Percentiles rank a stretch among this genome's conserved stretches.
phyloP scores from a whole-genome alignment of 2,797 vertebrate species.

The Natrix natrix region DNA sequence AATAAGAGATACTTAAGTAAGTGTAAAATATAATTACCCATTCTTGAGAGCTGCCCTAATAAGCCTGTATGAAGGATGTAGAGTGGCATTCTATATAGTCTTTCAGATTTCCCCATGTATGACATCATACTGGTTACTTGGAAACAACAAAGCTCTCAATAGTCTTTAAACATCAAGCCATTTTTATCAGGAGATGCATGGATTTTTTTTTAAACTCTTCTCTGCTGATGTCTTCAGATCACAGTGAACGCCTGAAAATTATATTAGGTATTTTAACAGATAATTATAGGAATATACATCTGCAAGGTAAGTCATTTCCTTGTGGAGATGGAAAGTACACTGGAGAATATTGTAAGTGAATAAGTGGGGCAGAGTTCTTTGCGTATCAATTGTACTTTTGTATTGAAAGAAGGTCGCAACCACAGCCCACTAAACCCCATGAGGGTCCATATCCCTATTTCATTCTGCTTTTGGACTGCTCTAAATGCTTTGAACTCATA shows the following conservation, averaged over 20 bases:
- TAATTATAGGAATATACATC: constrained; percentile 14
- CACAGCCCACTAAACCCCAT: background rate
- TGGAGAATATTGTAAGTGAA: background rate
- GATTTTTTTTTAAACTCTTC: constrained; percentile 11
- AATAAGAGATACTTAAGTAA: background rate
- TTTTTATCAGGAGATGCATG: constrained; percentile 3
- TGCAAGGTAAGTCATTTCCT: constrained; percentile 33
- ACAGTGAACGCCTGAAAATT: constrained; percentile 2
- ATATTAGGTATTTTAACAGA: constrained; percentile 32
- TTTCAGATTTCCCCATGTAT: constrained; percentile 18
- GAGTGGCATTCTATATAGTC: background rate
- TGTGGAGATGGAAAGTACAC: background rate
- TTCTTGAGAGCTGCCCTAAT: background rate
- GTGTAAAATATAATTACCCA: background rate
- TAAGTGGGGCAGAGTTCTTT: background rate
- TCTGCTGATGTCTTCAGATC: background rate
- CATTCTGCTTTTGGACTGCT: background rate
- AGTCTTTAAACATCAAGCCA: background rate
- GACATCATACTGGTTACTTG: constrained; percentile 4
- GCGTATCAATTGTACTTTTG: background rate
- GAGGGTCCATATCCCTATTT: background rate
- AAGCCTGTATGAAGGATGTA: background rate
- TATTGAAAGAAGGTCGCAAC: background rate
- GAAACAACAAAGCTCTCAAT: constrained; percentile 15
- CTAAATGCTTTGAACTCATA: background rate